phyloP scores from a whole-genome alignment of 2,113 vertebrate genomes.

The Catharus bicknelli region DNA sequence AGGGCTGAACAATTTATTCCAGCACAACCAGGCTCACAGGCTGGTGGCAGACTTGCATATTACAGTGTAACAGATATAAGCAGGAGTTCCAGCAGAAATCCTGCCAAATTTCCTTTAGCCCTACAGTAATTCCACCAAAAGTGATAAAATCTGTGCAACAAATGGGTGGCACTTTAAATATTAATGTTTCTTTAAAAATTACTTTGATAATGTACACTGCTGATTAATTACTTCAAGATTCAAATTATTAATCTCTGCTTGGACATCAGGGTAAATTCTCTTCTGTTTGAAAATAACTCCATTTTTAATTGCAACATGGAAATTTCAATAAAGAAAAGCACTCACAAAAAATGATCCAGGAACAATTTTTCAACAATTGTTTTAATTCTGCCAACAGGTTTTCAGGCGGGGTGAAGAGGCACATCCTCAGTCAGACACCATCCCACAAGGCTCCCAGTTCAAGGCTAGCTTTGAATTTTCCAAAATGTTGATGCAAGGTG shows the following conservation, averaged over 20 bases:
- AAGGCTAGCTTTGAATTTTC: background rate
- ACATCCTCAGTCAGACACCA: background rate
- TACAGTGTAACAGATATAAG: background rate
- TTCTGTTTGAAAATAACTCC: background rate
- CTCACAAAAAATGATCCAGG: background rate
- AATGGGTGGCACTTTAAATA: background rate
- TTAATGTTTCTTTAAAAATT: background rate
- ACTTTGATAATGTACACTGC: background rate
- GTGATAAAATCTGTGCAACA: background rate
- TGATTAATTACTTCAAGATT: background rate
- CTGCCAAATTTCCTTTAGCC: background rate
- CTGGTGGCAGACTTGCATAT: background rate
- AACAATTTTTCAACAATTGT: background rate
- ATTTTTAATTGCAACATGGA: background rate
- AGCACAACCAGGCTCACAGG: background rate
- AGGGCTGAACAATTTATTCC: background rate
- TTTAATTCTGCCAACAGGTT: background rate
- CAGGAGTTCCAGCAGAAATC: background rate
- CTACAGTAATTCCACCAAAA: background rate
- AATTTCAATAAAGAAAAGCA: background rate
- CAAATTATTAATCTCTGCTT: background rate
- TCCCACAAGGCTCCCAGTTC: background rate
- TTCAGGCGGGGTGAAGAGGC: background rate
- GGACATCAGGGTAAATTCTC: background rate
- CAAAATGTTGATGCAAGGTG: background rate